Evolutionary conservation across 2,888 invertebrate genomes (phyloP).

Genomic region (Cactoblastis cactorum): DNA sequence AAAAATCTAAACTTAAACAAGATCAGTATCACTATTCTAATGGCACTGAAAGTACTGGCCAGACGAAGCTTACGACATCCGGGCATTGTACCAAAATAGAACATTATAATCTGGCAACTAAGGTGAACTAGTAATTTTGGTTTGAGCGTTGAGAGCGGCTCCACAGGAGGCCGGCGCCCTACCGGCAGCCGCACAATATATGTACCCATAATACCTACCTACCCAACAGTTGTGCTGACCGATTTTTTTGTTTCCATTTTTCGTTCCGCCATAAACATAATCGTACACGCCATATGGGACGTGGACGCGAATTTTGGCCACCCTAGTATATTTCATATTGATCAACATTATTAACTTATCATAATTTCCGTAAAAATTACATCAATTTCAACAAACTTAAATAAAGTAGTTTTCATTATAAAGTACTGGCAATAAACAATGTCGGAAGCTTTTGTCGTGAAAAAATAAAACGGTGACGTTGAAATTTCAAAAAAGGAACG

Average conservation of each 20-base stretch:
- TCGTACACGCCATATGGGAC: slow-evolving; percentile 58
- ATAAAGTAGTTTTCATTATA: slow-evolving; percentile 10
- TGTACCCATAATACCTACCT: slow-evolving; percentile 46
- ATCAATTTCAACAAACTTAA: slow-evolving; percentile 14
- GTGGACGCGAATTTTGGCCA: slow-evolving; percentile 45
- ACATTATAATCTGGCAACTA: slow-evolving; percentile 36
- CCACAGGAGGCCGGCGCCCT: slow-evolving; percentile 59
- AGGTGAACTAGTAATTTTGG: slow-evolving; percentile 57
- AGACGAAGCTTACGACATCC: slow-evolving; percentile 5
- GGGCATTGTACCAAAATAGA: slow-evolving; percentile 30
- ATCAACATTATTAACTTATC: slow-evolving; percentile 29
- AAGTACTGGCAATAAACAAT: slow-evolving; percentile 26
- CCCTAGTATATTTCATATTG: slow-evolving; percentile 44
- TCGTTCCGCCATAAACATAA: slow-evolving; percentile 59
- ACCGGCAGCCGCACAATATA: slow-evolving; percentile 50
- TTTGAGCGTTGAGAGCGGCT: slow-evolving; percentile 56
- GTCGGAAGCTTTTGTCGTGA: slow-evolving; percentile 32
- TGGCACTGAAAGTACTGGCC: not conserved
- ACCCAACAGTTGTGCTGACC: slow-evolving; percentile 58
- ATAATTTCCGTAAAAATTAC: slow-evolving; percentile 22
- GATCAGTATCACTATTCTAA: not conserved
- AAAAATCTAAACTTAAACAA: not conserved
- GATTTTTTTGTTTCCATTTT: slow-evolving; percentile 49
- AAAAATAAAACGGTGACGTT: slow-evolving; percentile 29
- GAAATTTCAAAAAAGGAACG: slow-evolving; percentile 50